phyloP scores from a whole-genome alignment of 2,797 vertebrate genomes.

The Semotilus atromaculatus region DNA sequence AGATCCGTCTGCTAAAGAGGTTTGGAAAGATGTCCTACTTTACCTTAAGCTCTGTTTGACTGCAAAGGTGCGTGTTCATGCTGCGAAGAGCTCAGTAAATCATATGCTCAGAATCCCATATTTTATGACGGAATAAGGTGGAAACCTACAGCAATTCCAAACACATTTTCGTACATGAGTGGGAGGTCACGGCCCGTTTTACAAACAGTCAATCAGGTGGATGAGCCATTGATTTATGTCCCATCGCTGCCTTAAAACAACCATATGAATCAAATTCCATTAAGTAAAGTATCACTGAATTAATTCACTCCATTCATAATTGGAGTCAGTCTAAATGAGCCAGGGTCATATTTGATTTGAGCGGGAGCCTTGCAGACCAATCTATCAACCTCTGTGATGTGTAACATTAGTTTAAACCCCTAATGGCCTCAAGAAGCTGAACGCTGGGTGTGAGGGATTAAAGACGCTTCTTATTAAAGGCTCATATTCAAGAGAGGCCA shows the following conservation, averaged over 20 bases:
- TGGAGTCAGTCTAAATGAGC: slow-evolving; percentile 44
- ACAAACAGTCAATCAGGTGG: slow-evolving; percentile 42
- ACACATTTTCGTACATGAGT: slow-evolving; percentile 33
- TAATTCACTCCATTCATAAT: slow-evolving; percentile 54
- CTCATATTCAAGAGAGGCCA: slow-evolving; percentile 17
- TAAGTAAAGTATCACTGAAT: slow-evolving; percentile 53
- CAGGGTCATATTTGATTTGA: slow-evolving; percentile 56
- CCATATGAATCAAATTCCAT: slow-evolving; percentile 58
- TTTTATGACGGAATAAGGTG: slow-evolving; percentile 28
- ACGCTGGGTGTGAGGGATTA: slow-evolving; percentile 28
- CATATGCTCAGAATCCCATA: slow-evolving; percentile 25
- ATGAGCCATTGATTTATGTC: slow-evolving; percentile 44
- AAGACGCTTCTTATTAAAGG: slow-evolving; percentile 29
- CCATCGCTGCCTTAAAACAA: slow-evolving; percentile 44
- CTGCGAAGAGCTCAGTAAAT: slow-evolving; percentile 21
- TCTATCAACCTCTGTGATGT: slow-evolving; percentile 44
- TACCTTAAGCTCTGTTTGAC: slow-evolving; percentile 19
- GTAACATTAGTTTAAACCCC: slow-evolving; percentile 34
- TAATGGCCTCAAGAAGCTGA: slow-evolving; percentile 26
- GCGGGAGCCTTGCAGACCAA: slow-evolving; percentile 26
- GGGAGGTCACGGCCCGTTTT: slow-evolving; percentile 35
- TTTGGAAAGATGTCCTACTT: slow-evolving; percentile 3
- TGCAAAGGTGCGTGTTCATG: slow-evolving; percentile 18
- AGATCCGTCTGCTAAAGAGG: neutral
- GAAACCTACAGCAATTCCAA: slow-evolving; percentile 24